phyloP scores from a whole-genome alignment of 2,113 vertebrate species.

The Hoplias malabaricus region DNA sequence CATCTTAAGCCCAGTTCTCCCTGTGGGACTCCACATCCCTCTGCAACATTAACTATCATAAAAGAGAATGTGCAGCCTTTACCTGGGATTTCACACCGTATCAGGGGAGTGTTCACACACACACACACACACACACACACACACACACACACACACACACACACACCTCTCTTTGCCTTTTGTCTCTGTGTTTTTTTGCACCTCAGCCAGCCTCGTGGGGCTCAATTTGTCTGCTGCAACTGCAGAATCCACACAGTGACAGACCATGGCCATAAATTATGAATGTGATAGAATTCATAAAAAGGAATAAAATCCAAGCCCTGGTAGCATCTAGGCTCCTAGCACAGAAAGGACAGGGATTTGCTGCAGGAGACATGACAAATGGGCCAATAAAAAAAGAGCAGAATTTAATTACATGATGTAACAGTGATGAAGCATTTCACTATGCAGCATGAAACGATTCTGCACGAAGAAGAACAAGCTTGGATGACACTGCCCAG shows the following conservation, averaged over 20 bases:
- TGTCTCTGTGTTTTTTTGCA: constrained; percentile 3
- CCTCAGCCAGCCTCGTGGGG: constrained; percentile 21
- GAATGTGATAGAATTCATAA: constrained; percentile 42
- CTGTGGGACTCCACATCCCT: not conserved
- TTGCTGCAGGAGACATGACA: not conserved
- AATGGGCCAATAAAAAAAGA: not conserved
- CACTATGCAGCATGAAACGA: not conserved
- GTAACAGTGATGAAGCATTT: constrained; percentile 1
- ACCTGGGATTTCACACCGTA: constrained; percentile 1
- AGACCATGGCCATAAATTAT: constrained; percentile 39
- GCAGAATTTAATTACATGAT: constrained; percentile 2
- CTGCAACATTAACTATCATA: constrained; percentile 13
- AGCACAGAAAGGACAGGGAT: not conserved
- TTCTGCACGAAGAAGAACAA: not conserved
- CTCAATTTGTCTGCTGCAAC: constrained; percentile 28
- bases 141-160: constrained; percentile 2
- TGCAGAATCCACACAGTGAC: constrained; percentile 18
- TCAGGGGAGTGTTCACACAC: constrained; percentile 14
- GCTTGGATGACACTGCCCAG: not conserved
- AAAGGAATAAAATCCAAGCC: not conserved
- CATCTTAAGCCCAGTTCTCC: not conserved
- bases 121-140: not conserved
- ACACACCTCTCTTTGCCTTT: not conserved
- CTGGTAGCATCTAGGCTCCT: not conserved
- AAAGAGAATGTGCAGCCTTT: constrained; percentile 11